Percentiles rank a stretch among this genome's conserved stretches.
Evolutionary conservation across 2,888 invertebrate genomes (phyloP).

Genomic region (Luperina nickerlii): DNA sequence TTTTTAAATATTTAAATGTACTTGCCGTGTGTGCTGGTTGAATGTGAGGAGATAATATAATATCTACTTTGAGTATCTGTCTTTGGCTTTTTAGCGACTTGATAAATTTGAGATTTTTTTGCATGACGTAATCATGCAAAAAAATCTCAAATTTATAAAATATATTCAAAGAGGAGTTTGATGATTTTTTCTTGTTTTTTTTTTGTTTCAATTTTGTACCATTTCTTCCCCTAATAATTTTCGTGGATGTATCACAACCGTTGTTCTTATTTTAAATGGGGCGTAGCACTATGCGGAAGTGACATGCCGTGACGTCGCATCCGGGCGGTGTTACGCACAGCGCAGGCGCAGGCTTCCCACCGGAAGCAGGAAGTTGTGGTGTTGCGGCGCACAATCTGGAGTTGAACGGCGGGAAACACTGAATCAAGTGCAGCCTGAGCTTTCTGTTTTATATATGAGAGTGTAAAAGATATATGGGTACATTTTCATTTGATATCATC

Average conservation of each 20-base stretch:
- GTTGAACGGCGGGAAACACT: constrained; percentile 88
- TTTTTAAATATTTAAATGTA: constrained; percentile 77
- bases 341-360: constrained; percentile 85
- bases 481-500: constrained; percentile 78
- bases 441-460: constrained; percentile 85
- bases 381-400: constrained; percentile 89
- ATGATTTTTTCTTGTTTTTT: background rate
- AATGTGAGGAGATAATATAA: constrained; percentile 34
- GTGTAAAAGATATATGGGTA: constrained; percentile 83
- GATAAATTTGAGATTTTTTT: background rate
- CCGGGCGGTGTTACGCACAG: constrained; percentile 72
- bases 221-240: constrained; percentile 35
- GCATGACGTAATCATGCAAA: too few species aligned
- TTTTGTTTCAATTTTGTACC: background rate
- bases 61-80: constrained; percentile 38
- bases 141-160: too few species aligned
- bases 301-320: constrained; percentile 81
- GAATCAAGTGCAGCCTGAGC: constrained; percentile 87
- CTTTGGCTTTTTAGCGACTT: constrained; percentile 19
- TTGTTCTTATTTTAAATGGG: constrained; percentile 66
- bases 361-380: constrained; percentile 89
- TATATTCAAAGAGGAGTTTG: background rate
- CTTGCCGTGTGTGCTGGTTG: constrained; percentile 49
- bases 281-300: constrained; percentile 73
- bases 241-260: constrained; percentile 47